These are phyloP conservation scores for Euphydryas editha DNA, from an alignment of 2,888 invertebrate species.

Conservation along the genomic window DNA sequence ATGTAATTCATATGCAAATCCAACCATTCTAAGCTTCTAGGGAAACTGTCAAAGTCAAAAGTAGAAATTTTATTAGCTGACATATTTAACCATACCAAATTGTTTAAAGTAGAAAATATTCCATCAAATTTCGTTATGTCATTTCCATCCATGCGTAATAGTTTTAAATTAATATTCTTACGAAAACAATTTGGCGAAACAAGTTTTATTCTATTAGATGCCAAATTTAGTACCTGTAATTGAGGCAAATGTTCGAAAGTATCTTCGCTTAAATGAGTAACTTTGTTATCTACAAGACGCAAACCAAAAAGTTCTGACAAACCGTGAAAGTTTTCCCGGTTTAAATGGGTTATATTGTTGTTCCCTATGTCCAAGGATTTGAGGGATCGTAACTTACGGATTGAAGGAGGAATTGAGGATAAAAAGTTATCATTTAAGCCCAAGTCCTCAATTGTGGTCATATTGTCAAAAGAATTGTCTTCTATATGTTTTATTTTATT, in stretches of 20 bases:
- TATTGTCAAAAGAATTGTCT: slow-evolving; percentile 88
- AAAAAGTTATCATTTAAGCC: slow-evolving; percentile 88
- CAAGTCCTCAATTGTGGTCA: slow-evolving; percentile 90
- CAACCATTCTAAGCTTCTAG: slow-evolving; percentile 89
- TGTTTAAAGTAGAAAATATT: slow-evolving; percentile 87
- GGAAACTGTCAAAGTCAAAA: slow-evolving; percentile 91
- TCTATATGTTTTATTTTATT: slow-evolving; percentile 88
- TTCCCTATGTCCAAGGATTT: slow-evolving; percentile 92
- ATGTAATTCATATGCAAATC: slow-evolving; percentile 91
- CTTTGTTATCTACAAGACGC: slow-evolving; percentile 91
- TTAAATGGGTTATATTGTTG: slow-evolving; percentile 89
- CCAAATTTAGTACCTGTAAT: slow-evolving; percentile 90
- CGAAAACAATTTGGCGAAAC: slow-evolving; percentile 90
- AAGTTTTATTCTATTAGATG: slow-evolving; percentile 89
- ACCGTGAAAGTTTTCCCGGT: slow-evolving; percentile 88
- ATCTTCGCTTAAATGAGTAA: slow-evolving; percentile 88
- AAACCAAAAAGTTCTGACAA: slow-evolving; percentile 89
- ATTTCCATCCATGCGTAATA: slow-evolving; percentile 90
- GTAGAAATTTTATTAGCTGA: slow-evolving; percentile 89
- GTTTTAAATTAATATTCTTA: slow-evolving; percentile 87
- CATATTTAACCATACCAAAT: slow-evolving; percentile 91
- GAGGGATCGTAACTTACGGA: slow-evolving; percentile 86
- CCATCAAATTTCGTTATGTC: slow-evolving; percentile 89
- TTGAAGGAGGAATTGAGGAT: slow-evolving; percentile 86
- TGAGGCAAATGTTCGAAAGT: slow-evolving; percentile 89